These are phyloP conservation scores for Neuroscelio doddi DNA, from an alignment of 2,888 invertebrate species.

Conservation along the genomic window DNA sequence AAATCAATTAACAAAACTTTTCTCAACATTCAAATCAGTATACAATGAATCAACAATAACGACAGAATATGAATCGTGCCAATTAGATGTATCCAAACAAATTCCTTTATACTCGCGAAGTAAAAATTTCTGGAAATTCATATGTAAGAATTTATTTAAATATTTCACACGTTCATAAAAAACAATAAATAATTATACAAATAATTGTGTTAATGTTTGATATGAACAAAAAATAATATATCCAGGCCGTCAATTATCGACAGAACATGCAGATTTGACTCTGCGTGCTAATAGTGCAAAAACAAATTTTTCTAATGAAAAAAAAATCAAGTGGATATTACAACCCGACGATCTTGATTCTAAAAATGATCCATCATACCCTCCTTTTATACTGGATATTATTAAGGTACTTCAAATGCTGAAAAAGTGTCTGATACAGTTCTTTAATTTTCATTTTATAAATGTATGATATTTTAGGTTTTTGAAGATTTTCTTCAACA, in stretches of 20 bases:
- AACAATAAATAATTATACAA: too few species aligned
- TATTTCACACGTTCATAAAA: too few species aligned
- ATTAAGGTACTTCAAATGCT: not conserved
- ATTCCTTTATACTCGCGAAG: not conserved
- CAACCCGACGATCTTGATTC: not conserved
- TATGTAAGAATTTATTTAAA: not conserved
- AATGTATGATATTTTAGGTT: not conserved
- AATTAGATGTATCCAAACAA: not conserved
- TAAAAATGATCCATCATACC: not conserved
- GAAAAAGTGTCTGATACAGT: too few species aligned
- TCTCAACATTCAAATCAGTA: too few species aligned
- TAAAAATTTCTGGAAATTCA: conserved; percentile 1
- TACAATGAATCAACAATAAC: too few species aligned
- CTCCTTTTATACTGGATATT: not conserved
- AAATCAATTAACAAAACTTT: too few species aligned
- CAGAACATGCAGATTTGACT: not conserved
- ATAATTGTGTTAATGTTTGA: too few species aligned
- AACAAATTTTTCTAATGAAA: too few species aligned
- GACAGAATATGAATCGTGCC: too few species aligned
- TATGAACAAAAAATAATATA: not conserved
- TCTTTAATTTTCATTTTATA: too few species aligned
- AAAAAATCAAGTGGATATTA: not conserved
- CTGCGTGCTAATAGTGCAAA: too few species aligned
- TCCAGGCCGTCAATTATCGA: not conserved
- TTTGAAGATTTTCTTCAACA: conserved; percentile 7